Evolutionary conservation across 2,113 vertebrate species (phyloP).

Genomic region (Eulacestoma nigropectus): DNA sequence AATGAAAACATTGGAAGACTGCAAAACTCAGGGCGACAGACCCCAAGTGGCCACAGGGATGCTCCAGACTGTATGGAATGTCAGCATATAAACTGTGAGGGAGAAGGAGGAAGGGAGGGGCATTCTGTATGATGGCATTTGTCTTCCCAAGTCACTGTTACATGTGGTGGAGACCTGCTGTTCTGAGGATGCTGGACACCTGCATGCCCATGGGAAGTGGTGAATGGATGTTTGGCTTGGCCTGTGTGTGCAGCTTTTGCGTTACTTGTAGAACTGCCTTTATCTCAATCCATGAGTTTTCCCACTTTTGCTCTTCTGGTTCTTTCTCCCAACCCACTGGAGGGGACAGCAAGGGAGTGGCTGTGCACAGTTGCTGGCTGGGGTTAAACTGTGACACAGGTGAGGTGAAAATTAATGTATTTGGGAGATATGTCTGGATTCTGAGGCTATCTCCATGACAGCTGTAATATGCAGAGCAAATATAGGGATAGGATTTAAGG

Average conservation of each 20-base stretch:
- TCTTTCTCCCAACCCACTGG: neutral
- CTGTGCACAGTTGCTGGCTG: neutral
- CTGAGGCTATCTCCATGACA: neutral
- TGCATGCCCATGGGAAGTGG: neutral
- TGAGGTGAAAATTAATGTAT: neutral
- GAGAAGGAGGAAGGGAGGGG: neutral
- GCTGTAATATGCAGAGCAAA: neutral
- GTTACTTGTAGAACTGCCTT: neutral
- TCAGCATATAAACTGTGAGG: neutral
- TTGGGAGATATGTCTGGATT: neutral
- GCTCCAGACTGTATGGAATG: neutral
- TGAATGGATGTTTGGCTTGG: neutral
- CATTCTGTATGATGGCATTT: rapidly evolving
- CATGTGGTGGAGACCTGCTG: neutral
- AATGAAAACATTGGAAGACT: too few species aligned
- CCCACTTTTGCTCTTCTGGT: neutral
- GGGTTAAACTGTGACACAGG: neutral
- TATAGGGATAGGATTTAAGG: neutral
- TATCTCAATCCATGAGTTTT: neutral
- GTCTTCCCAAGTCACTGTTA: neutral
- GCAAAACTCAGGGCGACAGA: too few species aligned
- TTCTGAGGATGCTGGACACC: neutral
- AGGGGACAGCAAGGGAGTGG: neutral
- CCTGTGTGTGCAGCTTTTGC: neutral
- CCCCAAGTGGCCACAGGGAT: neutral